Conservation (phyloP, 2,797 vertebrate species). For the Peromyscus aztecus region DNA sequence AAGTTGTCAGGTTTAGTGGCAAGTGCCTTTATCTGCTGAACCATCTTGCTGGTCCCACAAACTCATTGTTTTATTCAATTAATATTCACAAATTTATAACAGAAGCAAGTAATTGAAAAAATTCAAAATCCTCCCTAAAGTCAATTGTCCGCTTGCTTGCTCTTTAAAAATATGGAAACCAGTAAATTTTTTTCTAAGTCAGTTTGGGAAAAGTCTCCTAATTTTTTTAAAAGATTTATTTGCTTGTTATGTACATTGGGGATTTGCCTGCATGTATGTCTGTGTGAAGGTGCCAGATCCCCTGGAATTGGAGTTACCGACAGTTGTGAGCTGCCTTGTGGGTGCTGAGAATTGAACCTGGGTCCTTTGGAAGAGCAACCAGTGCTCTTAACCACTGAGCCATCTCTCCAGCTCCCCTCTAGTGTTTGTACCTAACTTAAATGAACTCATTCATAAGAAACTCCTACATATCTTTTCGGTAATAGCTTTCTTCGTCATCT, state of each 20-base stretch:
- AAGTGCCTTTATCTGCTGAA: not conserved
- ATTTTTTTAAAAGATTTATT: no score
- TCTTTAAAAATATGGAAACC: not conserved
- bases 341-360: no score
- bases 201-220: not conserved
- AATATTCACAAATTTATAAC: not conserved
- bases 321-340: no score
- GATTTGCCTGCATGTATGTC: no score
- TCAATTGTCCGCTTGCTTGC: not conserved
- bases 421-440: not conserved
- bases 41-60: not conserved
- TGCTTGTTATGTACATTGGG: no score
- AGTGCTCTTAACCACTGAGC: no score
- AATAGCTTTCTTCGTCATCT: no score
- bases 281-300: no score
- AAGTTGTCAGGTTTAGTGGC: not conserved
- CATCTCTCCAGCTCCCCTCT: no score
- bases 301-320: no score
- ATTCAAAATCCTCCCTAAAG: not conserved
- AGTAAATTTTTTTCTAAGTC: not conserved
- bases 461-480: not conserved
- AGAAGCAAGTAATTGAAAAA: not conserved
- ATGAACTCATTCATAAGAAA: not conserved
- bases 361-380: no score
- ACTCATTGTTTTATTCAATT: not conserved